Conservation (phyloP, 2,113 vertebrate genomes). For the Chaetodon auriga region DNA sequence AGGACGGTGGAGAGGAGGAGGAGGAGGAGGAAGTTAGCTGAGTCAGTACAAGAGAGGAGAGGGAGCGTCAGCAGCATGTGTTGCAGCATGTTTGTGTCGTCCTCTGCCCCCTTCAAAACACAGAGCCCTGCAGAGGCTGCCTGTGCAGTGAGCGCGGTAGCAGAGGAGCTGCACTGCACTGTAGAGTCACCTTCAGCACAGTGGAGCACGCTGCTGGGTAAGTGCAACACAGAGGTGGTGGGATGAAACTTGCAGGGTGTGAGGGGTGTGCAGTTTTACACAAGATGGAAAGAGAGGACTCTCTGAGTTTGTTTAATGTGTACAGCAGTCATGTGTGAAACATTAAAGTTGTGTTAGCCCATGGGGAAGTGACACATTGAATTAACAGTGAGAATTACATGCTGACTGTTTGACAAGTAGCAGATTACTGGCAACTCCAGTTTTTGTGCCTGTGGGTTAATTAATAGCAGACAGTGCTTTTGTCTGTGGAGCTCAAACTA, state of each 20-base stretch:
- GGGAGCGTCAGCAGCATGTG: constrained; percentile 79
- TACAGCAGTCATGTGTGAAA: constrained; percentile 50
- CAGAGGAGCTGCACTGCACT: constrained; percentile 56
- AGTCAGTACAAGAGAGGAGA: constrained; percentile 70
- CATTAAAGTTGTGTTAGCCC: constrained; percentile 41
- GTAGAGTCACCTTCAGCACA: constrained; percentile 71
- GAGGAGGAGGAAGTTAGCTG: constrained; percentile 66
- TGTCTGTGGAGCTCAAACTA: constrained; percentile 20
- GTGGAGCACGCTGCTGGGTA: constrained; percentile 62
- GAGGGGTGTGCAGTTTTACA: not conserved
- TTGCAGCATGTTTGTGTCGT: constrained; percentile 77
- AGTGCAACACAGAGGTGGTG: constrained; percentile 50
- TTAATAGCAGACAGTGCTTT: constrained; percentile 58
- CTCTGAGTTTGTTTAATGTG: not conserved
- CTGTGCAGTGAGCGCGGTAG: constrained; percentile 43
- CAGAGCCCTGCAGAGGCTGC: constrained; percentile 59
- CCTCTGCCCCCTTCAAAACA: constrained; percentile 63
- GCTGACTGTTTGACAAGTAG: constrained; percentile 36
- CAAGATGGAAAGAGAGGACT: not conserved
- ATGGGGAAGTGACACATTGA: constrained; percentile 22
- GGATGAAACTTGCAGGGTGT: constrained; percentile 15
- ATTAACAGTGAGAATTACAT: constrained; percentile 12
- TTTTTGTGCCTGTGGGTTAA: constrained; percentile 56
- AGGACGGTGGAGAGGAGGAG: constrained; percentile 39
- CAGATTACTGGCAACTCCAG: constrained; percentile 54